Evolutionary conservation across 2,113 vertebrate species (phyloP), one percentile per base, ranked within the genome.

Genomic region (Lates calcarifer): DNA sequence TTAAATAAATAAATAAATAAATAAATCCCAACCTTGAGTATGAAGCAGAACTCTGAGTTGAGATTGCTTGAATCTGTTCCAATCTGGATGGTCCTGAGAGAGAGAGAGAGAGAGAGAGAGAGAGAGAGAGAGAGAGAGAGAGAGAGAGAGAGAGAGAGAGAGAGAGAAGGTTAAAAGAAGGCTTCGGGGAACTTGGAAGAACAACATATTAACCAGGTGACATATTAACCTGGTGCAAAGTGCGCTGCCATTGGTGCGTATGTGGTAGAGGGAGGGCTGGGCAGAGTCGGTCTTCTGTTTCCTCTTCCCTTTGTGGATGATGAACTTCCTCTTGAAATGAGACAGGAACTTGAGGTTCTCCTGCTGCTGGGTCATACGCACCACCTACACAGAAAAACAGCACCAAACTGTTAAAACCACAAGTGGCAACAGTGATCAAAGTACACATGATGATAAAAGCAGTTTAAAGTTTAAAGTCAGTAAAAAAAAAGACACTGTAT

Each of bases 331-430:
- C 94, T 98, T 99, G 92, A 99, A 99, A 77, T 99, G 98, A 0
- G 98, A 98, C 67, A 99, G 93, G 92, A 99, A 99, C 93, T 99
- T 99, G 85, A 97, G 96, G 91, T 99, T 99, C 91, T 99, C 98
- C 92, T 99, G 98, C 93, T 99, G 98, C 94, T 99, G 98, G 0
- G 97, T 99, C 98, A 99, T 99, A 10, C 97, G 96, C 22, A 99
- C 98, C 43, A 99, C 98, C 98, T 99, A 75, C 8, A 58, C 14
- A 18, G 1, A 14, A 6, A 56, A 55, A 75, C 24, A 45, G n/a
- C 31, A 31, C 14, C 15, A 39, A 20, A 35, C 3, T n/a, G 17
- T 9, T 22, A 5, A 4, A n/a, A 49, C 47, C n/a, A n/a, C n/a
- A n/a, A n/a, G n/a, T n/a, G n/a, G n/a, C n/a, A n/a, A 49, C 20